Evolutionary conservation across 2,797 vertebrate genomes (phyloP).

Genomic region (Paratrypauchen microcephalus): DNA sequence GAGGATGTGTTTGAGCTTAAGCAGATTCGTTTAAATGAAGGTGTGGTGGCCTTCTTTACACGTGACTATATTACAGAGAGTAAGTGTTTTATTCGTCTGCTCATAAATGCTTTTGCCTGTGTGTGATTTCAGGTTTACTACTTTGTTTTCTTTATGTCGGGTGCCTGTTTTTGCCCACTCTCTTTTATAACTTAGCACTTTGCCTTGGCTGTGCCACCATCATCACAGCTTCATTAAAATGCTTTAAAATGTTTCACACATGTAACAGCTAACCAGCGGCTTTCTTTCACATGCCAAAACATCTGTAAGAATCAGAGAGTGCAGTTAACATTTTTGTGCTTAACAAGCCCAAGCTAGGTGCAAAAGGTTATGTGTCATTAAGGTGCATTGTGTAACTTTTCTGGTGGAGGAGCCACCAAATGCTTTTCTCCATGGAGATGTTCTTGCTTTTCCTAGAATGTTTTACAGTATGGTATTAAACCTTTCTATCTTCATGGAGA

Average conservation of each 20-base stretch:
- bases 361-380: background rate
- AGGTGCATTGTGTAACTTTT: too few relatives aligned
- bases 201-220: background rate
- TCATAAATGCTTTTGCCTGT: slow-evolving; percentile 17
- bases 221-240: slow-evolving; percentile 17
- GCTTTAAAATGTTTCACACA: slow-evolving; percentile 24
- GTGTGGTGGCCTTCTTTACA: slow-evolving; percentile 40
- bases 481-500: too few relatives aligned
- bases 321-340: slow-evolving; percentile 3
- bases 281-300: slow-evolving; percentile 18
- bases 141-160: slow-evolving; percentile 24
- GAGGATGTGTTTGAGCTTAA: slow-evolving; percentile 28
- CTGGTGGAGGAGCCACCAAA: too few relatives aligned
- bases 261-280: slow-evolving; percentile 4
- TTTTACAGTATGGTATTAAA: too few relatives aligned
- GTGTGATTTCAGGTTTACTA: slow-evolving; percentile 43
- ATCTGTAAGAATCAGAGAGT: slow-evolving; percentile 3
- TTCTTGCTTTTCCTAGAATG: too few relatives aligned
- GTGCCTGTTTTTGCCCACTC: slow-evolving; percentile 7
- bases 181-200: slow-evolving; percentile 21
- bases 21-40: slow-evolving; percentile 21
- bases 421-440: too few relatives aligned
- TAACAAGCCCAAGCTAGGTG: background rate
- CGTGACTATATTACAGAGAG: slow-evolving; percentile 48
- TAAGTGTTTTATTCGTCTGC: slow-evolving; percentile 32